Evolutionary conservation across 1,140 invertebrate genomes (phyloP).

Genomic region (Ceratosolen fusciceps): DNA sequence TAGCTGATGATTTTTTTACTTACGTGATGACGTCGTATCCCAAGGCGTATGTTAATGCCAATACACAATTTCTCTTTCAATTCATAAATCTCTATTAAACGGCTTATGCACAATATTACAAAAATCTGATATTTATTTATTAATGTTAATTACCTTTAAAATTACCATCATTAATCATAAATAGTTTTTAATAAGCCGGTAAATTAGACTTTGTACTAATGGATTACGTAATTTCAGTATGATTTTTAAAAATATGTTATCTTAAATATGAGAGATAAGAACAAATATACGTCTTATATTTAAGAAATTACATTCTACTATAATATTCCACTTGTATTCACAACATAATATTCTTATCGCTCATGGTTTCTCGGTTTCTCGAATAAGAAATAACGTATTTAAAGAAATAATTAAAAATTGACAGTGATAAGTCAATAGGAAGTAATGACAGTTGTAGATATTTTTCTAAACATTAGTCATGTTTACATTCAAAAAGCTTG

Average conservation of each 20-base stretch:
- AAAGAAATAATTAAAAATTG: neutral
- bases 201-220: neutral
- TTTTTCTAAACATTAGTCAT: neutral
- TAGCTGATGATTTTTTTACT: neutral
- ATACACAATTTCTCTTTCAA: no score
- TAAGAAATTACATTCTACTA: neutral
- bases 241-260: conserved; percentile 11
- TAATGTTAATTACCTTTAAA: no score
- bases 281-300: neutral
- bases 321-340: neutral
- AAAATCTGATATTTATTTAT: no score
- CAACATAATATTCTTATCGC: no score
- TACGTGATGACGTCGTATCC: neutral
- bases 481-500: neutral
- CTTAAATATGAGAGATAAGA: conserved; percentile 11
- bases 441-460: neutral
- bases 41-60: no score
- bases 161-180: neutral
- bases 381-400: neutral
- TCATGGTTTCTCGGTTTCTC: neutral
- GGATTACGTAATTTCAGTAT: neutral
- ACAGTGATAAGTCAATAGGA: neutral
- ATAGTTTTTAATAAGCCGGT: neutral
- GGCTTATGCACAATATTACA: no score
- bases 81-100: no score